Base-by-base conservation (phyloP, 2,888 invertebrate genomes). In the Theodoxus fluviatilis region DNA sequence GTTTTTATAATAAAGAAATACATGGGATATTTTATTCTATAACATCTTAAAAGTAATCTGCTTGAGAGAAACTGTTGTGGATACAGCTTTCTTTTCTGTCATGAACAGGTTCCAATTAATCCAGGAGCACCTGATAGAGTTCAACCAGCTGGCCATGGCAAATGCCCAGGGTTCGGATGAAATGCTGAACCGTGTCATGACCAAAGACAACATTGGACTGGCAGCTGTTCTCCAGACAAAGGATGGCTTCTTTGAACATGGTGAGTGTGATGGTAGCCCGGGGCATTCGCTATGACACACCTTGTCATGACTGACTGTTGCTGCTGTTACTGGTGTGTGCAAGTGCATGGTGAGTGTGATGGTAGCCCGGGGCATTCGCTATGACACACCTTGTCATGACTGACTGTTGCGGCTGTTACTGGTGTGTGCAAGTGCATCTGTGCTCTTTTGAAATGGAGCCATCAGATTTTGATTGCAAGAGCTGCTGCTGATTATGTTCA, bases 151-250 rank as follows among this genome's bases (percentile, higher is more conserved):
- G 83, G 98, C 98, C 33, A 98, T 98, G 95, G 95, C 96, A 33
- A 97, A 96, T 88, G 96, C 98, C 31, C 96, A 98, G 85, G 97
- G 97, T 64, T 95, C 96, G 63, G 97, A 98, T 87, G 96, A 98
- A 87, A 98, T 98, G 97, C 89, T 98, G 83, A 98, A 98, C 89
- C 91, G 98, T 79, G 98, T 98, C 65, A 98, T 98, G 97, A 97
- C 98, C 68, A 97, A 97, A 75, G 99, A 99, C 89, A 99, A 99
- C 89, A 98, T 99, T 82, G 98, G 97, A 4, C 89, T 99, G 78
- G 97, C 96, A 25, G 98, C 98, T 4, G 90, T 99, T 78, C 90
- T 99, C 70, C 94, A 95, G 88, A 96, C 97, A 57, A 96, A 95
- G 84, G 95, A 96, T 85, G 94, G 92, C 67, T 95, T 96, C 12